A percentile compares a stretch with the other conserved stretches of the same genome.
phyloP scores from a whole-genome alignment of 2,888 invertebrate genomes.

The Perdita meconis region DNA sequence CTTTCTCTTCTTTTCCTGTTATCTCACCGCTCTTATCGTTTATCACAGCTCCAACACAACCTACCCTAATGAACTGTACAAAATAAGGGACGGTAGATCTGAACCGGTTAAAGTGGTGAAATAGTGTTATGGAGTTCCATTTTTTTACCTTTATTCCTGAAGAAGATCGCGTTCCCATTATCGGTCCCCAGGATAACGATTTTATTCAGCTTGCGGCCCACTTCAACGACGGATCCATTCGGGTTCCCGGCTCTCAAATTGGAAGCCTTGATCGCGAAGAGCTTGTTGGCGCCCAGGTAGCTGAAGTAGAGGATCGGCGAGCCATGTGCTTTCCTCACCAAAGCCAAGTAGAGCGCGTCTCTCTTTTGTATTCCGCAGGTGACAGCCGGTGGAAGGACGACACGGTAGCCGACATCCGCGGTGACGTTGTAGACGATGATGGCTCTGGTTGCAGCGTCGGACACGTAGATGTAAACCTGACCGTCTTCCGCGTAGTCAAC shows the following conservation, averaged over 20 bases:
- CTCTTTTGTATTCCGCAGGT: slow-evolving; percentile 80
- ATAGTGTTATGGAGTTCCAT: not conserved
- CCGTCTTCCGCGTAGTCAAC: slow-evolving; percentile 88
- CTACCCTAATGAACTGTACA: no score
- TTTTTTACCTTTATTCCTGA: slow-evolving; percentile 83
- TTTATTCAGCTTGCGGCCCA: slow-evolving; percentile 86
- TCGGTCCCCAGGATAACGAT: slow-evolving; percentile 87
- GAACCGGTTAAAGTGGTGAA: no score
- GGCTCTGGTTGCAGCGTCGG: slow-evolving; percentile 88
- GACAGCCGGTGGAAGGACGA: slow-evolving; percentile 86
- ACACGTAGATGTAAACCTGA: slow-evolving; percentile 86
- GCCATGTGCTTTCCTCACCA: slow-evolving; percentile 85
- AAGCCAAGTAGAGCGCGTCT: slow-evolving; percentile 87
- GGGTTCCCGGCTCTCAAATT: slow-evolving; percentile 86
- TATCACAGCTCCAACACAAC: no score
- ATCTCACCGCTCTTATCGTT: no score
- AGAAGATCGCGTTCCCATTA: slow-evolving; percentile 86
- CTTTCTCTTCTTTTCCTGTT: no score
- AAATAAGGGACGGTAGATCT: no score
- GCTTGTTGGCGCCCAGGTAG: slow-evolving; percentile 86
- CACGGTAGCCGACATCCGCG: slow-evolving; percentile 85
- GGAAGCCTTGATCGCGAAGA: slow-evolving; percentile 86
- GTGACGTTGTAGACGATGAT: slow-evolving; percentile 86
- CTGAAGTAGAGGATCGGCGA: slow-evolving; percentile 86
- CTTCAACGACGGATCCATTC: slow-evolving; percentile 86